Conservation (phyloP, 1,140 invertebrate species). For the Drosophila gunungcola region DNA sequence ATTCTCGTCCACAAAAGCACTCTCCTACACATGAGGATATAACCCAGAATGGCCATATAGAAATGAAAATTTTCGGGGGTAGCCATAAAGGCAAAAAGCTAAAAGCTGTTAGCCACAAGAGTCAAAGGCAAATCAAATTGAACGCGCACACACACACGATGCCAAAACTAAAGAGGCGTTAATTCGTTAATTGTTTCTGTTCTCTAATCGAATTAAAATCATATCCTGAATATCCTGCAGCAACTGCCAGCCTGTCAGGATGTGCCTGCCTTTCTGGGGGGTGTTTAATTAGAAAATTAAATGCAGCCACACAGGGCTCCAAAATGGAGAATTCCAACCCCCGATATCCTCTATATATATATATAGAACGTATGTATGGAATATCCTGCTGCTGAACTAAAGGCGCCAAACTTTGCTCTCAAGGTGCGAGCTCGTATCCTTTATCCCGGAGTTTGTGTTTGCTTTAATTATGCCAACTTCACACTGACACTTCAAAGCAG, state of each 20-base stretch:
- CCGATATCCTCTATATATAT: slow-evolving; percentile 7
- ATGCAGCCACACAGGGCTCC: slow-evolving; percentile 53
- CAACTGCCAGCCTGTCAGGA: slow-evolving; percentile 31
- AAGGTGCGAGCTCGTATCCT: slow-evolving; percentile 55
- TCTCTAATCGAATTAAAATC: slow-evolving; percentile 85
- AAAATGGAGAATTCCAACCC: slow-evolving; percentile 3
- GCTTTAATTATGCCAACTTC: slow-evolving; percentile 82
- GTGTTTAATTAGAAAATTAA: slow-evolving; percentile 82
- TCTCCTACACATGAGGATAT: slow-evolving; percentile 7
- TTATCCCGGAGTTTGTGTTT: slow-evolving; percentile 28
- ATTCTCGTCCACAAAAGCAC: slow-evolving; percentile 4
- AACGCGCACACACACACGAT: slow-evolving; percentile 57
- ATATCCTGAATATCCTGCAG: slow-evolving; percentile 79
- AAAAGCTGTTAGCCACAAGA: slow-evolving; percentile 64
- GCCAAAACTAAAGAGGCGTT: slow-evolving; percentile 81
- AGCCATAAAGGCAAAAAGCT: slow-evolving; percentile 2
- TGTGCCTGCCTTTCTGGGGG: slow-evolving; percentile 46
- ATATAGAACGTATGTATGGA: background rate
- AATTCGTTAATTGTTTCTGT: slow-evolving; percentile 84
- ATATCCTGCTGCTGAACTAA: slow-evolving; percentile 39
- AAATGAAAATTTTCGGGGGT: slow-evolving; percentile 35
- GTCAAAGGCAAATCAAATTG: slow-evolving; percentile 56
- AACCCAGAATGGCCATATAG: slow-evolving; percentile 24
- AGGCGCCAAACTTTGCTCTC: slow-evolving; percentile 72
- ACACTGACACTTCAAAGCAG: slow-evolving; percentile 83